A percentile compares a stretch with the other conserved stretches of the same genome.
phyloP scores from a whole-genome alignment of 2,888 invertebrate genomes.

The Amphiduros pacificus region DNA sequence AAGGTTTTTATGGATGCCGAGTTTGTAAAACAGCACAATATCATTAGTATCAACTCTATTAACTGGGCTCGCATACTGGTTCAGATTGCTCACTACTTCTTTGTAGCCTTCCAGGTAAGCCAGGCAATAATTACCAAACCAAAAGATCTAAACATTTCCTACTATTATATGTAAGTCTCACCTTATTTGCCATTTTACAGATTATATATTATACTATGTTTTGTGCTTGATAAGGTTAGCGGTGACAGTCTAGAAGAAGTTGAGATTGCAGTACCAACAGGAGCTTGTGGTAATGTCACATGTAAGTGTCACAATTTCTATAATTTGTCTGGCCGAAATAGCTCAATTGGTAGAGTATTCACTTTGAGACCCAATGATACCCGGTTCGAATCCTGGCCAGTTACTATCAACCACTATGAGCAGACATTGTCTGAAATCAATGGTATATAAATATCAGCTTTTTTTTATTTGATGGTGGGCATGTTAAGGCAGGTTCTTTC shows the following conservation, averaged over 20 bases:
- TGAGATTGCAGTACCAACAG: conserved; percentile 61
- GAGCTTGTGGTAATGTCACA: conserved; percentile 61
- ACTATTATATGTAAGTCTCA: not conserved
- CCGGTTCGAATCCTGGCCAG: too few relatives aligned
- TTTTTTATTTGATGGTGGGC: too few relatives aligned
- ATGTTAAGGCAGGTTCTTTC: too few relatives aligned
- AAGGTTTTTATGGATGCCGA: conserved; percentile 54
- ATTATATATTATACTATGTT: not conserved
- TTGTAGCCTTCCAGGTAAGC: conserved; percentile 56
- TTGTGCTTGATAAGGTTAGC: not conserved
- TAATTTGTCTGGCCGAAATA: too few relatives aligned
- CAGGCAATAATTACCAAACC: not conserved
- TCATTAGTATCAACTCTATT: conserved; percentile 61
- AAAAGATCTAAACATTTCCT: not conserved
- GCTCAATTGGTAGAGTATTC: too few relatives aligned
- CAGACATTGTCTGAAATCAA: too few relatives aligned
- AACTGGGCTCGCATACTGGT: conserved; percentile 62
- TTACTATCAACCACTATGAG: too few relatives aligned
- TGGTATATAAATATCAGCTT: too few relatives aligned
- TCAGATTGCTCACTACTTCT: conserved; percentile 61
- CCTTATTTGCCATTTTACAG: not conserved
- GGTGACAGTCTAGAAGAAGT: conserved; percentile 28
- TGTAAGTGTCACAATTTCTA: conserved; percentile 46
- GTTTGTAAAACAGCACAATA: conserved; percentile 42
- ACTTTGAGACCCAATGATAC: too few relatives aligned